Percentiles rank a stretch among this genome's conserved stretches.
Evolutionary conservation across 2,113 vertebrate genomes (phyloP).

Genomic region (Corvus moneduloides): DNA sequence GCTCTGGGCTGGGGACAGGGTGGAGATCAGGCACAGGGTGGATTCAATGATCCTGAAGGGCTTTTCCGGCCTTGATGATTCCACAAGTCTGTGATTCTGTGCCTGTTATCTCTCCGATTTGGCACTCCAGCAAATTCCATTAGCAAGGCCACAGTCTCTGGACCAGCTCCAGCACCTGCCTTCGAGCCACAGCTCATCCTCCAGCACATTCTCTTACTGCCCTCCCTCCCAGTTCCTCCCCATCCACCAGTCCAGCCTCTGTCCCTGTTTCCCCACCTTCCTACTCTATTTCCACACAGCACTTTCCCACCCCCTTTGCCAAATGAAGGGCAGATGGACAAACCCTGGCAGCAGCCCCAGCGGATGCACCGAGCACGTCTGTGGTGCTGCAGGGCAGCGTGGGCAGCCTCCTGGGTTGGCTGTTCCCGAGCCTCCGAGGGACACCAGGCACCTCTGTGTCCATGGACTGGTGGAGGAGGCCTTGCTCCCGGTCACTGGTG

Average conservation of each 20-base stretch:
- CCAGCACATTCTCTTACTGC: background rate
- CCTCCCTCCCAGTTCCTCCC: background rate
- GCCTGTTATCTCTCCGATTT: background rate
- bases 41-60: background rate
- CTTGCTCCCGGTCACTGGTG: background rate
- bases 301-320: background rate
- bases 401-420: background rate
- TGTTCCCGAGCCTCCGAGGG: background rate
- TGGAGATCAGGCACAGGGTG: accelerated
- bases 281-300: background rate
- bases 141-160: background rate
- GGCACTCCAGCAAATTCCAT: background rate
- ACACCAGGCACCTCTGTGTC: background rate
- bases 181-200: background rate
- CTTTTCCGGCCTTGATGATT: background rate
- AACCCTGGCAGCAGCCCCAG: background rate
- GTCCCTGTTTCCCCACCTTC: background rate
- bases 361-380: accelerated
- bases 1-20: background rate
- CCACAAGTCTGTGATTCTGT: background rate
- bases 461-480: background rate
- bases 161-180: background rate
- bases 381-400: accelerated
- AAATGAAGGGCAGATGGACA: background rate
- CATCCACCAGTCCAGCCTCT: background rate